A percentile compares a stretch with the other conserved stretches of the same genome.
These are phyloP conservation scores for Ganaspis brasiliensis DNA, from an alignment of 2,888 invertebrate genomes.

Conservation along the genomic window DNA sequence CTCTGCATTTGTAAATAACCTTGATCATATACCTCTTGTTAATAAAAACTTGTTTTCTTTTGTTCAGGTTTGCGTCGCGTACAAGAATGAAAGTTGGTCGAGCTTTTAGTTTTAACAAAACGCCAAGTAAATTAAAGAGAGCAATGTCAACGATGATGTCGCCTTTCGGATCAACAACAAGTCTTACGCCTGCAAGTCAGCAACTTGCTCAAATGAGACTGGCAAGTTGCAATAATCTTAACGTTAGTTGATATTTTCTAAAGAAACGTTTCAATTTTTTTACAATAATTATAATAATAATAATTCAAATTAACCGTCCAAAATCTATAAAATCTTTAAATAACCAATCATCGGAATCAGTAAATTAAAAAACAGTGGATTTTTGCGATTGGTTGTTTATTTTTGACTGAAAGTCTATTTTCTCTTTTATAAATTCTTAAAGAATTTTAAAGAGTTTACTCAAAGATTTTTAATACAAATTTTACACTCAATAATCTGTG, in stretches of 20 bases:
- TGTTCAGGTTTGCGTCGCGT: conserved; percentile 86
- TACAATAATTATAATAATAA: no score
- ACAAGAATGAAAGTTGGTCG: conserved; percentile 94
- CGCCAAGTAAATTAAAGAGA: conserved; percentile 95
- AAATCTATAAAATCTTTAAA: no score
- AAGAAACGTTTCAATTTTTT: conserved; percentile 12
- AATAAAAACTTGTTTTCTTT: conserved; percentile 52
- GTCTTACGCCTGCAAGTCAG: conserved; percentile 89
- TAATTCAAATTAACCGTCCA: no score
- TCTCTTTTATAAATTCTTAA: no score
- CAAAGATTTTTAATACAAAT: no score
- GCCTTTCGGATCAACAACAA: conserved; percentile 92
- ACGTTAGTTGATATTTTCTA: conserved; percentile 83
- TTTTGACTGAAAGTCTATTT: no score
- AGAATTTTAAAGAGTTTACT: no score
- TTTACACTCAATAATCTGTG: background rate
- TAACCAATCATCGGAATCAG: background rate
- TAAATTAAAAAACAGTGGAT: background rate
- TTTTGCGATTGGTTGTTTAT: background rate
- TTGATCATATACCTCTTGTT: background rate
- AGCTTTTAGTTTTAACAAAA: conserved; percentile 97
- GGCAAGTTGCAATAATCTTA: conserved; percentile 93
- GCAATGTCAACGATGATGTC: conserved; percentile 97
- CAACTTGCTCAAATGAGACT: conserved; percentile 93
- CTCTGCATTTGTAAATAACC: conserved; percentile 33